These are phyloP conservation scores for Troides oblongomaculatus DNA, from an alignment of 2,888 invertebrate genomes.

Conservation along the genomic window DNA sequence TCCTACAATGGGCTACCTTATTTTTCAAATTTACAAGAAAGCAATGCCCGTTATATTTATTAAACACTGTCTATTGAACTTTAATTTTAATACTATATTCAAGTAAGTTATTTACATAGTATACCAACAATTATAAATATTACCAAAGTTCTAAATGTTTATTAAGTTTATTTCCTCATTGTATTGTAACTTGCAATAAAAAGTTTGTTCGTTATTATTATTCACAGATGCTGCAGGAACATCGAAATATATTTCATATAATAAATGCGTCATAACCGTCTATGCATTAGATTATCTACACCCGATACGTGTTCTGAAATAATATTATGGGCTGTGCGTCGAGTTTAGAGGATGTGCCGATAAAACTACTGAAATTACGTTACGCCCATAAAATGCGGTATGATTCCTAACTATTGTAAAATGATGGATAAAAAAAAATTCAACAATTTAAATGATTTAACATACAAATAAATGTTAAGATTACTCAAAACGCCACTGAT, in stretches of 20 bases:
- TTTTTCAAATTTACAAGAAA: constrained; percentile 49
- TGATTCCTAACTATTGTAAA: constrained; percentile 24
- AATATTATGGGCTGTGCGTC: constrained; percentile 61
- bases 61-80: no score
- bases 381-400: constrained; percentile 34
- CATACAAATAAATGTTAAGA: background rate
- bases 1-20: constrained; percentile 59
- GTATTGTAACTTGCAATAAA: background rate
- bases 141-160: no score
- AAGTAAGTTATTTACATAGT: no score
- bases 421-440: constrained; percentile 14
- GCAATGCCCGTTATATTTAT: background rate
- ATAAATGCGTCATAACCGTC: constrained; percentile 72
- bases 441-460: background rate
- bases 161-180: background rate
- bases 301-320: constrained; percentile 74
- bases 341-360: constrained; percentile 48
- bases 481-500: background rate
- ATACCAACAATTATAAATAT: no score
- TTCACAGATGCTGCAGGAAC: constrained; percentile 30
- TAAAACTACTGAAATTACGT: constrained; percentile 60
- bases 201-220: constrained; percentile 11
- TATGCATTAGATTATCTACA: constrained; percentile 72
- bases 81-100: no score
- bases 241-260: constrained; percentile 58